Percentiles rank a stretch among this genome's conserved stretches.
These are phyloP conservation scores for Oreochromis spilurus DNA, from an alignment of 2,113 vertebrate genomes.

Conservation along the genomic window DNA sequence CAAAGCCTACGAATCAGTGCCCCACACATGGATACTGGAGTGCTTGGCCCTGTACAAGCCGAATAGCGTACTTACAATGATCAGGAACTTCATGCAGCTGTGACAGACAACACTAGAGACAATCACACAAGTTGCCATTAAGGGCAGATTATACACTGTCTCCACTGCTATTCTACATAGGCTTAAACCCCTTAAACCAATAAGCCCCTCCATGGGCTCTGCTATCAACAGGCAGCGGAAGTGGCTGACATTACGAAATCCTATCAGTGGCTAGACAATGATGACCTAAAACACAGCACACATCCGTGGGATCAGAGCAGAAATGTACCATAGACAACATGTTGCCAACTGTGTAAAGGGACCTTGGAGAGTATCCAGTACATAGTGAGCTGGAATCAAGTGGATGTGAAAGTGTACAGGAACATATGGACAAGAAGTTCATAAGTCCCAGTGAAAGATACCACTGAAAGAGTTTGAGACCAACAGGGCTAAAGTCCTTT, in stretches of 20 bases:
- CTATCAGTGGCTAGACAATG: neutral
- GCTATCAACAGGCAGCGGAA: neutral
- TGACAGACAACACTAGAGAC: neutral
- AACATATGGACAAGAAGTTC: neutral
- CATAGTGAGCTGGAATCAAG: neutral
- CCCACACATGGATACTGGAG: neutral
- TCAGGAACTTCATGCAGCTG: rapidly evolving
- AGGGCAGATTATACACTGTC: neutral
- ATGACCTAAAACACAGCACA: neutral
- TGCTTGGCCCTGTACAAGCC: neutral
- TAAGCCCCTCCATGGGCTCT: neutral
- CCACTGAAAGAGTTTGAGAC: neutral
- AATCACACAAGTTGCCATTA: neutral
- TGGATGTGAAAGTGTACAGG: neutral
- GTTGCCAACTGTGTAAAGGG: neutral
- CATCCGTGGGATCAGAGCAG: rapidly evolving
- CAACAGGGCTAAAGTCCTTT: neutral
- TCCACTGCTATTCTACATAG: neutral
- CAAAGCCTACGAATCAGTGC: too few relatives aligned
- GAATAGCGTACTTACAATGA: neutral
- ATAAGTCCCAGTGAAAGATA: neutral
- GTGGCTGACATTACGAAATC: neutral
- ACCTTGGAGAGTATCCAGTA: neutral
- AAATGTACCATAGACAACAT: neutral
- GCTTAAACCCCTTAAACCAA: neutral